Conservation (phyloP, 2,888 invertebrate genomes). For the Nyleta sp. region DNA sequence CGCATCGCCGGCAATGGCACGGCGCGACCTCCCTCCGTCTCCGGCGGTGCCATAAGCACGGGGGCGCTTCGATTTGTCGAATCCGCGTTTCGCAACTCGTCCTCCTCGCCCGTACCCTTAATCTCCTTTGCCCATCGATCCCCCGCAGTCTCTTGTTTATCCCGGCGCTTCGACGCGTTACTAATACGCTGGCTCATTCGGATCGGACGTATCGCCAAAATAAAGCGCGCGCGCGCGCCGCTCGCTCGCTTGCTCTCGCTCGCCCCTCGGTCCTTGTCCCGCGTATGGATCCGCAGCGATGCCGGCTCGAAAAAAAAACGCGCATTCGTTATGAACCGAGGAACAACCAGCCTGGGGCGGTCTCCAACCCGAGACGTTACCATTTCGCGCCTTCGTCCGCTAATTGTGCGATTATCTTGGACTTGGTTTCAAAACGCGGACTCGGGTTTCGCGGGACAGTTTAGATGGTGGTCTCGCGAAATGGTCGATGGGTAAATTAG, state of each 20-base stretch:
- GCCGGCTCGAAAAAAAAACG: background rate
- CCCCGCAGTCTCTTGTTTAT: constrained; percentile 70
- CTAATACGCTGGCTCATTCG: constrained; percentile 61
- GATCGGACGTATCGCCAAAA: constrained; percentile 49
- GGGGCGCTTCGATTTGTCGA: constrained; percentile 78
- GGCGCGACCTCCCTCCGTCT: constrained; percentile 53
- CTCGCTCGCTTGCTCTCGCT: no score
- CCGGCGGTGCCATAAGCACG: constrained; percentile 52
- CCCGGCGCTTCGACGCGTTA: constrained; percentile 70
- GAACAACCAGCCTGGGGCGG: background rate
- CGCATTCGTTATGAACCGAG: constrained; percentile 27
- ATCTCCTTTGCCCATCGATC: constrained; percentile 59
- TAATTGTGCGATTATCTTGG: no score
- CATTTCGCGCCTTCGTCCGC: background rate
- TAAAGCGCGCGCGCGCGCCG: constrained; percentile 41
- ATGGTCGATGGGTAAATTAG: no score
- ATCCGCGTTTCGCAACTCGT: constrained; percentile 75
- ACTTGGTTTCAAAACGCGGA: no score
- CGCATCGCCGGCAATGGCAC: constrained; percentile 73
- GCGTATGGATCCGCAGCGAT: no score
- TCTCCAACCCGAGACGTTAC: no score
- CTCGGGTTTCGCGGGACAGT: no score
- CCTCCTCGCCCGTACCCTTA: constrained; percentile 54
- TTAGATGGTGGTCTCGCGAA: no score
- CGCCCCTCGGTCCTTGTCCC: no score